Percentiles rank a stretch among this genome's conserved stretches.
These are phyloP conservation scores for Sinocyclocheilus rhinocerous DNA, from an alignment of 2,113 vertebrate genomes.

Conservation along the genomic window DNA sequence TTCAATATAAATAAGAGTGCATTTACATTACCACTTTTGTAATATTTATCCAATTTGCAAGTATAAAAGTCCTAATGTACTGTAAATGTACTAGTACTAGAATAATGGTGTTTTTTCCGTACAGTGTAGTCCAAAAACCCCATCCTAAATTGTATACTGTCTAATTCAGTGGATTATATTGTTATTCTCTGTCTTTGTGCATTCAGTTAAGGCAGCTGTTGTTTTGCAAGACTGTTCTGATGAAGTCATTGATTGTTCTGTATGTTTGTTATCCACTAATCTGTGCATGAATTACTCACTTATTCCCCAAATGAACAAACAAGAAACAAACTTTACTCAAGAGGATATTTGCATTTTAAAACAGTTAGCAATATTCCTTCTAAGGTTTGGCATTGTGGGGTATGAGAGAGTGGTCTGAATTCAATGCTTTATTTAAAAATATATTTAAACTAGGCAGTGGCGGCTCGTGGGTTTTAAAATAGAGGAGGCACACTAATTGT, in stretches of 20 bases:
- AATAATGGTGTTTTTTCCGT: neutral
- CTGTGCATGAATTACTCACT: conserved; percentile 9
- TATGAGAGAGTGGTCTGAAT: no score
- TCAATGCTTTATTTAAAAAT: no score
- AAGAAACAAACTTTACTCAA: conserved; percentile 8
- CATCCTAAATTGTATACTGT: neutral
- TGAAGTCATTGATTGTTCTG: conserved; percentile 19
- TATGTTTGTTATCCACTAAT: conserved; percentile 26
- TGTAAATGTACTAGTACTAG: neutral
- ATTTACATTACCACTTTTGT: neutral
- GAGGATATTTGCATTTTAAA: conserved; percentile 9
- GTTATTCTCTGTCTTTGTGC: neutral
- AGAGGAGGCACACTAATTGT: no score
- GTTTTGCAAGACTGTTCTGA: neutral
- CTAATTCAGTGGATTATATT: neutral
- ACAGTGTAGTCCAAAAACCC: neutral
- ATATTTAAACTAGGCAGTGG: no score
- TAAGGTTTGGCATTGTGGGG: neutral
- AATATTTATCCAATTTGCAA: neutral
- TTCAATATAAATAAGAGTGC: neutral
- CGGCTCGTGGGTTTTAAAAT: no score
- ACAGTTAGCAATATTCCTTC: neutral
- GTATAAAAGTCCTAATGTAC: neutral
- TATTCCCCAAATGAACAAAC: conserved; percentile 6
- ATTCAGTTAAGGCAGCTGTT: conserved; percentile 8